Percentiles rank a stretch among this genome's conserved stretches.
These are phyloP conservation scores for Trichopria drosophilae DNA, from an alignment of 2,888 invertebrate genomes.

Conservation along the genomic window DNA sequence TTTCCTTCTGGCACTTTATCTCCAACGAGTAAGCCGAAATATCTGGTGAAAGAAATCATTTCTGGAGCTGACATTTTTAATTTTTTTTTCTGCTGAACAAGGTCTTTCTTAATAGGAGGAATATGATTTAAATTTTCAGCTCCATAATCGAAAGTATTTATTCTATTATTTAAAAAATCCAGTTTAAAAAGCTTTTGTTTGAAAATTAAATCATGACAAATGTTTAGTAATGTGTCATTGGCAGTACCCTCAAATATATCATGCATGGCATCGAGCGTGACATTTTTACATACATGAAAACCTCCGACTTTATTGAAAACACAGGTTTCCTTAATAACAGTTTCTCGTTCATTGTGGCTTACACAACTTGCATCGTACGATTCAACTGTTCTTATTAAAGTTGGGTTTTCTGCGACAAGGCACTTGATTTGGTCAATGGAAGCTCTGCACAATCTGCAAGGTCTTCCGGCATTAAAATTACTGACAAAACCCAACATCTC, in stretches of 20 bases:
- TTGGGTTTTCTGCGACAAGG: not conserved
- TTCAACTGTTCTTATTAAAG: slow-evolving; percentile 10
- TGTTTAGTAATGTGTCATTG: slow-evolving; percentile 11
- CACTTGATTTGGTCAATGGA: slow-evolving; percentile 4
- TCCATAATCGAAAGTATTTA: slow-evolving; percentile 8
- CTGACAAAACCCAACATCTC: slow-evolving; percentile 21
- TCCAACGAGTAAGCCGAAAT: slow-evolving; percentile 10
- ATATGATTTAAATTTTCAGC: slow-evolving; percentile 4
- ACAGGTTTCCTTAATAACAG: slow-evolving; percentile 5
- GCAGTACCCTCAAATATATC: slow-evolving; percentile 18
- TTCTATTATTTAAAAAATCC: slow-evolving; percentile 10
- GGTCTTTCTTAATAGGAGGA: slow-evolving; percentile 5
- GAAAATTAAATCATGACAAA: slow-evolving; percentile 20
- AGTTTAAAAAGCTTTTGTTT: slow-evolving; percentile 19
- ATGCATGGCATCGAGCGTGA: slow-evolving; percentile 16
- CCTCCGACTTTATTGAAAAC: slow-evolving; percentile 3
- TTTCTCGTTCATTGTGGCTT: slow-evolving; percentile 6
- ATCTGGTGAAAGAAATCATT: slow-evolving; percentile 12
- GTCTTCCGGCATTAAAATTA: slow-evolving; percentile 10
- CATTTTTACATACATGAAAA: slow-evolving; percentile 16
- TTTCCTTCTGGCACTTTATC: slow-evolving; percentile 11
- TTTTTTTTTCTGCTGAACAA: slow-evolving; percentile 4
- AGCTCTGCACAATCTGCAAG: slow-evolving; percentile 19
- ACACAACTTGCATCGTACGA: slow-evolving; percentile 3
- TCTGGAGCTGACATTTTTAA: slow-evolving; percentile 14